Percentiles rank a stretch among this genome's conserved stretches.
These are phyloP conservation scores for Eublepharis macularius DNA, from an alignment of 2,113 vertebrate genomes.

Conservation along the genomic window DNA sequence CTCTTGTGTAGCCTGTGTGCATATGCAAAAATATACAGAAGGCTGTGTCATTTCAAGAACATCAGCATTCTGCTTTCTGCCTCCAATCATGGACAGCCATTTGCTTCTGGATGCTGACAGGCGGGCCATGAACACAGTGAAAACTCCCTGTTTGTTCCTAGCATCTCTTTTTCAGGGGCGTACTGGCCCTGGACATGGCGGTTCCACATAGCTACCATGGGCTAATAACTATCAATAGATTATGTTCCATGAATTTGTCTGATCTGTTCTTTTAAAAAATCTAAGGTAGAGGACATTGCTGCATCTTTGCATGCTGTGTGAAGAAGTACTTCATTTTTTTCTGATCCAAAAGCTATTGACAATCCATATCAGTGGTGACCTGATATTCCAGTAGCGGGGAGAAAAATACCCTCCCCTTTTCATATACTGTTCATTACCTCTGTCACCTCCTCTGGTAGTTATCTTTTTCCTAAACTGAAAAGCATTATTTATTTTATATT, in stretches of 20 bases:
- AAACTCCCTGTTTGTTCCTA: background rate
- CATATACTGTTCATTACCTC: background rate
- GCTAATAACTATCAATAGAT: background rate
- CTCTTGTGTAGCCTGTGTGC: background rate
- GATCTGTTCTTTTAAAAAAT: background rate
- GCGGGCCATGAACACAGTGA: background rate
- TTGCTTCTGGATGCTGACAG: background rate
- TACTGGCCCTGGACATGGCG: background rate
- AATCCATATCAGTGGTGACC: background rate
- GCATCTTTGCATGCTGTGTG: background rate
- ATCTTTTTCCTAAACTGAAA: too few relatives aligned
- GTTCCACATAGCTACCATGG: background rate
- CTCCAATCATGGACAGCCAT: background rate
- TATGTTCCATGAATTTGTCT: background rate
- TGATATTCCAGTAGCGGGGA: background rate
- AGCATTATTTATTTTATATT: too few relatives aligned
- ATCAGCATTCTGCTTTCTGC: too few relatives aligned
- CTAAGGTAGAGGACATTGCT: background rate
- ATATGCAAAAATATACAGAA: background rate
- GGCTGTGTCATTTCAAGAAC: background rate
- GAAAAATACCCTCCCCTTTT: background rate
- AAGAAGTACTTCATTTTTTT: background rate
- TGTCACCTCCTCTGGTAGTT: too few relatives aligned
- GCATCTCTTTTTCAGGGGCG: background rate
- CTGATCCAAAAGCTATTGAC: background rate